phyloP scores from a whole-genome alignment of 2,888 invertebrate species.

The Meghimatium bilineatum region DNA sequence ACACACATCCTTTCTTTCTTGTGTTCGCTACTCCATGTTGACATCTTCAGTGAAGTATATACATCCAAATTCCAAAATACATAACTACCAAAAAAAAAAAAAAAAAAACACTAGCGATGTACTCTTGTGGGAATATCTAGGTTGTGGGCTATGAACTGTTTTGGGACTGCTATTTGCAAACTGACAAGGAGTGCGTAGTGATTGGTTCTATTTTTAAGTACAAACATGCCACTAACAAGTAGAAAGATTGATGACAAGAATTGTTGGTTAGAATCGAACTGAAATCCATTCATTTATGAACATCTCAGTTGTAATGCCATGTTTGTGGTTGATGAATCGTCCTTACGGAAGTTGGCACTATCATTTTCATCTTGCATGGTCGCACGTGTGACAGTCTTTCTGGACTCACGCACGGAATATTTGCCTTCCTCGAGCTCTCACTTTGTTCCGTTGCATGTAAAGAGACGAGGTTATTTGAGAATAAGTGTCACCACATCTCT shows the following conservation, averaged over 20 bases:
- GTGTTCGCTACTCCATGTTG: too few species aligned
- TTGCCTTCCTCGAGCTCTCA: background rate
- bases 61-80: too few species aligned
- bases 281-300: background rate
- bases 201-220: background rate
- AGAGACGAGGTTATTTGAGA: slow-evolving; percentile 3
- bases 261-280: background rate
- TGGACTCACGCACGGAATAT: background rate
- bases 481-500: background rate
- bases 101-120: too few species aligned
- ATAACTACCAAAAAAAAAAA: too few species aligned
- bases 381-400: background rate
- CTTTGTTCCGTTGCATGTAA: background rate
- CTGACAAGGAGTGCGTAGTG: background rate
- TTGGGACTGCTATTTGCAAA: background rate
- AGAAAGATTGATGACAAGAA: background rate
- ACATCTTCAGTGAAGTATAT: too few species aligned
- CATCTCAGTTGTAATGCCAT: background rate
- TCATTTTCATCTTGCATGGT: slow-evolving; percentile 21
- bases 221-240: background rate
- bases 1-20: too few species aligned
- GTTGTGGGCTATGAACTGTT: too few species aligned
- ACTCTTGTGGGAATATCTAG: too few species aligned
- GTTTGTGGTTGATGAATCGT: slow-evolving; percentile 4
- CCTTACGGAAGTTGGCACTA: slow-evolving; percentile 6